Conservation (phyloP, 2,888 invertebrate species). For the Drosophila helvetica region DNA sequence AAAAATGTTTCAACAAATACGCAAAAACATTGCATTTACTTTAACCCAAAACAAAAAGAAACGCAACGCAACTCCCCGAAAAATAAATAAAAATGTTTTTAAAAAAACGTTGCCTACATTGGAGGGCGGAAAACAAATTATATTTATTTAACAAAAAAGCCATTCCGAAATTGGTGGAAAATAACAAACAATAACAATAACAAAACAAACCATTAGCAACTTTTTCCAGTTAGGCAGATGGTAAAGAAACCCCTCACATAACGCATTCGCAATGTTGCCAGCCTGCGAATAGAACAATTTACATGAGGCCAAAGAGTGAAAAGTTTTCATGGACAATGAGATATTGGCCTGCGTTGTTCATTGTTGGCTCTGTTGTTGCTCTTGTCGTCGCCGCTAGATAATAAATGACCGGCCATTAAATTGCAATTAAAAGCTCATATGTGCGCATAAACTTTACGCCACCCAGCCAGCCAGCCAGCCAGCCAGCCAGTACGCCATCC, state of each 20-base stretch:
- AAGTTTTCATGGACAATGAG: slow-evolving; percentile 65
- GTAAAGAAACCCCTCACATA: slow-evolving; percentile 23
- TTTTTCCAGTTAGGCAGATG: slow-evolving; percentile 39
- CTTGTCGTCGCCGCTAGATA: slow-evolving; percentile 78
- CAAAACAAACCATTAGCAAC: slow-evolving; percentile 38
- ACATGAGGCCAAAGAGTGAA: slow-evolving; percentile 46
- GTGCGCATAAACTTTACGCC: slow-evolving; percentile 77
- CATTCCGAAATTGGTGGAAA: slow-evolving; percentile 33
- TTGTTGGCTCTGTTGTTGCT: slow-evolving; percentile 41
- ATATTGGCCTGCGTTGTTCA: slow-evolving; percentile 31
- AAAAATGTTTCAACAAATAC: too few species aligned
- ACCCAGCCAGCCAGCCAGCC: slow-evolving; percentile 13
- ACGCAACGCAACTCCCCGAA: neutral
- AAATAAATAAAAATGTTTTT: slow-evolving; percentile 27
- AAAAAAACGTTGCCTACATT: slow-evolving; percentile 22
- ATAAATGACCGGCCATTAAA: slow-evolving; percentile 83
- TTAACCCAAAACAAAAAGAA: slow-evolving; percentile 7
- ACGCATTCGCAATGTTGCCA: slow-evolving; percentile 38
- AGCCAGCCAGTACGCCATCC: neutral
- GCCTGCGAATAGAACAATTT: slow-evolving; percentile 20
- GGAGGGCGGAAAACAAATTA: slow-evolving; percentile 38
- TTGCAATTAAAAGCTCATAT: slow-evolving; percentile 83
- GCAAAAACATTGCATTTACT: too few species aligned
- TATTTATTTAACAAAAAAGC: slow-evolving; percentile 34
- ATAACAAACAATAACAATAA: slow-evolving; percentile 37